These are phyloP conservation scores for Sthenelais limicola DNA, from an alignment of 2,888 invertebrate genomes.

Conservation along the genomic window DNA sequence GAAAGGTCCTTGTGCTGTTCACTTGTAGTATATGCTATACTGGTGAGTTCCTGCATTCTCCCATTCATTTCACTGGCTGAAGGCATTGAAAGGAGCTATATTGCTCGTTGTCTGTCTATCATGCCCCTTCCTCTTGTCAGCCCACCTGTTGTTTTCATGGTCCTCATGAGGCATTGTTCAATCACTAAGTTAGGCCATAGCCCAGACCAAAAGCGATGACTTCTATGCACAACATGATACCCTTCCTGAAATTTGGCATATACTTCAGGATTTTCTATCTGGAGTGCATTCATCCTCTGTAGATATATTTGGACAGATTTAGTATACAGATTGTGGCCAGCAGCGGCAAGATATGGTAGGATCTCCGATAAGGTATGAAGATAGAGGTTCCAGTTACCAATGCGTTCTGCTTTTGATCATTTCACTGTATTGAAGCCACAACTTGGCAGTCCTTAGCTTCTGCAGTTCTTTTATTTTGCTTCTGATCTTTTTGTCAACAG, in stretches of 20 bases:
- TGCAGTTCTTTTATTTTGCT: neutral
- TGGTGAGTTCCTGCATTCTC: constrained; percentile 47
- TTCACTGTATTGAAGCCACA: constrained; percentile 49
- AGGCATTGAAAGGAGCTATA: constrained; percentile 51
- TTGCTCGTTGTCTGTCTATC: constrained; percentile 45
- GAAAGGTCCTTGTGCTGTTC: constrained; percentile 45
- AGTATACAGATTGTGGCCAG: constrained; percentile 55
- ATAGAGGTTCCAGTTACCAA: too few relatives aligned
- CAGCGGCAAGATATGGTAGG: constrained; percentile 50
- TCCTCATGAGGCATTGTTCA: constrained; percentile 56
- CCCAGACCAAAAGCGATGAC: constrained; percentile 56
- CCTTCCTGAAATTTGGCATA: constrained; percentile 48
- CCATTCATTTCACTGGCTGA: constrained; percentile 47
- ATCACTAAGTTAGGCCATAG: constrained; percentile 56
- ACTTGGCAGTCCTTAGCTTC: constrained; percentile 27
- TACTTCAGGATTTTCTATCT: constrained; percentile 50
- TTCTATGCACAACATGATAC: constrained; percentile 48
- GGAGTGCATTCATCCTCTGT: constrained; percentile 54
- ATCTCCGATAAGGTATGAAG: constrained; percentile 44
- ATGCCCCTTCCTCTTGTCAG: constrained; percentile 41
- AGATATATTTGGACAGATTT: constrained; percentile 56
- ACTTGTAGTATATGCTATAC: constrained; percentile 26
- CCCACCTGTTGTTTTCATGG: constrained; percentile 54
- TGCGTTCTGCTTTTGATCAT: constrained; percentile 48
- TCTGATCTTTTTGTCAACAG: too few relatives aligned